A percentile compares a stretch with the other conserved stretches of the same genome.
These are phyloP conservation scores for Rhynchonycteris naso DNA, from an alignment of 2,797 vertebrate genomes.

Conservation along the genomic window DNA sequence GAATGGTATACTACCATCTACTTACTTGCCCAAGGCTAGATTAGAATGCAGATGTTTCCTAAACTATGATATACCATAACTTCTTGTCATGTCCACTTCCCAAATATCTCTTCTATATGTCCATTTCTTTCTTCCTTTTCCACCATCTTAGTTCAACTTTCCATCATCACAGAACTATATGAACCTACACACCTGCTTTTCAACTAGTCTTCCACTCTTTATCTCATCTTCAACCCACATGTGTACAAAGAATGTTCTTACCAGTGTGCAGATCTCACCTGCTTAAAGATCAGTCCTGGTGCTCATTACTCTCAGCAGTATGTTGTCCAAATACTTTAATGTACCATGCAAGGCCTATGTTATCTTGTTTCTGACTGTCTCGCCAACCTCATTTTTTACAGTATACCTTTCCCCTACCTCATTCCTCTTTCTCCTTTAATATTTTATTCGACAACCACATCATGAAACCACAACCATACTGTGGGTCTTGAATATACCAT, in stretches of 20 bases:
- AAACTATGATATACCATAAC: neutral
- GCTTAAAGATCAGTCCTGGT: neutral
- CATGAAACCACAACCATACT: neutral
- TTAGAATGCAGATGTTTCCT: neutral
- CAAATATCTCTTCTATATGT: neutral
- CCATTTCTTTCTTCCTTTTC: neutral
- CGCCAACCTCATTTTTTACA: neutral
- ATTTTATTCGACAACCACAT: neutral
- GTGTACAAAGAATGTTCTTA: neutral
- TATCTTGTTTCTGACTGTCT: neutral
- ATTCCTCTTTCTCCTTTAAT: neutral
- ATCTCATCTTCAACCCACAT: neutral
- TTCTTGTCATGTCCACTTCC: neutral
- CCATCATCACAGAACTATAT: neutral
- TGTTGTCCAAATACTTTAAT: neutral
- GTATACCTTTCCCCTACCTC: too few species aligned
- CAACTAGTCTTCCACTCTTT: neutral
- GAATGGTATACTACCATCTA: neutral
- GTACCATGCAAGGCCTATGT: neutral
- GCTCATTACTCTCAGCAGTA: neutral
- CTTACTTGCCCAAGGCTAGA: neutral
- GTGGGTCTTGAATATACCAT: neutral
- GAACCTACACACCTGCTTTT: neutral
- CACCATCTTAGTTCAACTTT: neutral
- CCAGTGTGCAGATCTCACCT: neutral